A percentile compares a stretch with the other conserved stretches of the same genome.
Conservation (phyloP, 2,888 invertebrate genomes). For the Stenoptilia bipunctidactyla region DNA sequence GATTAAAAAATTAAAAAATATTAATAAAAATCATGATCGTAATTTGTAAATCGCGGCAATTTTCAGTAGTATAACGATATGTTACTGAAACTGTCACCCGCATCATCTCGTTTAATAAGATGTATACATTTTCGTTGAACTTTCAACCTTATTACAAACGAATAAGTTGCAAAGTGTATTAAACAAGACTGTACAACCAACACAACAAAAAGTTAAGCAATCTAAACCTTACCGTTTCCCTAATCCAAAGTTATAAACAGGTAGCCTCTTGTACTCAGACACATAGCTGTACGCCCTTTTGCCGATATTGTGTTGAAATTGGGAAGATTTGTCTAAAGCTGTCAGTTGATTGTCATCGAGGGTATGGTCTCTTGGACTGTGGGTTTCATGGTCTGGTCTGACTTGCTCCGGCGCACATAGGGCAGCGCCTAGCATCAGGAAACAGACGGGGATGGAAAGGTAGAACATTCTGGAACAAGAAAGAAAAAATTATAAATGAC, state of each 20-base stretch:
- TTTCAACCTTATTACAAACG: no score
- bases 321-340: constrained; percentile 54
- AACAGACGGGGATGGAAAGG: constrained; percentile 35
- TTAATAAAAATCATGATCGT: no score
- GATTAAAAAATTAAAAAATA: no score
- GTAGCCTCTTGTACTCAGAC: constrained; percentile 73
- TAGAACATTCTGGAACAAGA: constrained; percentile 55
- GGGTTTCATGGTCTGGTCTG: constrained; percentile 26
- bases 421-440: constrained; percentile 39
- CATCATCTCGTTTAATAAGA: no score
- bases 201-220: no score
- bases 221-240: constrained; percentile 70
- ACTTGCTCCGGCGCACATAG: constrained; percentile 46
- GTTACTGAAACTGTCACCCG: no score
- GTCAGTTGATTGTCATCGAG: constrained; percentile 11
- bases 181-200: no score
- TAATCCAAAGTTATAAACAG: constrained; percentile 72
- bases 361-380: constrained; percentile 18
- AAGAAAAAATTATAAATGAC: no score
- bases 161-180: no score
- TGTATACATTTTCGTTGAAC: no score
- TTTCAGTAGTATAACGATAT: no score
- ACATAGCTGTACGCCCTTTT: constrained; percentile 73
- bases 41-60: no score
- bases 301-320: constrained; percentile 67